Conservation (phyloP, 2,888 invertebrate species). For the Machimus rusticus region DNA sequence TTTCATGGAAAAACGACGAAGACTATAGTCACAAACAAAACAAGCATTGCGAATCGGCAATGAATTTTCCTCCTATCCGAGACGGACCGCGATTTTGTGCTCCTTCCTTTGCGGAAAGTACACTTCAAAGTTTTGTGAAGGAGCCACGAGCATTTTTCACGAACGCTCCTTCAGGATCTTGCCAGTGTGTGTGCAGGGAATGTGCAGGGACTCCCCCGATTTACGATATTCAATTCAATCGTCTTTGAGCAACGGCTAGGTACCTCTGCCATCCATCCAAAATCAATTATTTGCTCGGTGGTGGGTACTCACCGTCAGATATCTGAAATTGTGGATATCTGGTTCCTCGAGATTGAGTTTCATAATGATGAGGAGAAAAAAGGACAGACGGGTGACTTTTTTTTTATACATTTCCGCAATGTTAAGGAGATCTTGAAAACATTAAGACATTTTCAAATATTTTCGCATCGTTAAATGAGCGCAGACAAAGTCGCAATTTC, state of each 20-base stretch:
- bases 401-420: neutral
- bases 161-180: neutral
- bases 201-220: neutral
- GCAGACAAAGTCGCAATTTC: neutral
- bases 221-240: slow-evolving; percentile 24
- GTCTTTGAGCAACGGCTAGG: slow-evolving; percentile 3
- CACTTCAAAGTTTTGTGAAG: slow-evolving; percentile 30
- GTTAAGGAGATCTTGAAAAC: neutral
- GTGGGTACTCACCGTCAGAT: neutral
- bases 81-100: slow-evolving; percentile 2
- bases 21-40: slow-evolving; percentile 14
- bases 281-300: slow-evolving; percentile 2
- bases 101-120: slow-evolving; percentile 6
- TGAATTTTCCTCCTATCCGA: neutral
- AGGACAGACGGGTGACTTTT: neutral
- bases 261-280: neutral
- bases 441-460: neutral
- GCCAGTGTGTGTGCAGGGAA: neutral
- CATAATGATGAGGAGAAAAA: neutral
- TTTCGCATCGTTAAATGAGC: neutral
- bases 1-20: neutral
- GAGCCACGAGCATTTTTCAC: slow-evolving; percentile 1
- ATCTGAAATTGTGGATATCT: slow-evolving; percentile 15
- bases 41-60: neutral
- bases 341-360: neutral